phyloP scores from a whole-genome alignment of 2,113 vertebrate species.

The Scomber colias region DNA sequence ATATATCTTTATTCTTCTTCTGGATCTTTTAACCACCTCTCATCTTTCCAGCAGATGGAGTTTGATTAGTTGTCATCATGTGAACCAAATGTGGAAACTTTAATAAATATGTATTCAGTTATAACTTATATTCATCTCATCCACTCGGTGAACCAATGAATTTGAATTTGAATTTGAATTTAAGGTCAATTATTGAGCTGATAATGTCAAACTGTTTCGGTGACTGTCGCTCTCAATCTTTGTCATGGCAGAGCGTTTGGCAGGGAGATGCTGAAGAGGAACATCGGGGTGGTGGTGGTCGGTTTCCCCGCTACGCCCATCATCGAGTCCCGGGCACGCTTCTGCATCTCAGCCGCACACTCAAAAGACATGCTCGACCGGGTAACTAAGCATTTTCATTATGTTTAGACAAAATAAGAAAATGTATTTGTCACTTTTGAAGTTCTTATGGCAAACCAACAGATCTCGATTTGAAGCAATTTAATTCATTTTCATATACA shows the following conservation, averaged over 20 bases:
- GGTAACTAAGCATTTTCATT: conserved; percentile 78
- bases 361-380: conserved; percentile 92
- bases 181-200: no score
- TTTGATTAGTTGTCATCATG: no score
- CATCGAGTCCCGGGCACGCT: conserved; percentile 94
- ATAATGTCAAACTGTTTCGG: no score
- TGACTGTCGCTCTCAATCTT: not conserved
- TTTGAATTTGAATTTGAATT: no score
- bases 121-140: no score
- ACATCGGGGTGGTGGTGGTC: conserved; percentile 94
- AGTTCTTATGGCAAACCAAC: not conserved
- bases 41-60: no score
- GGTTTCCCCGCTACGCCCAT: conserved; percentile 97
- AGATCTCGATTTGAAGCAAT: not conserved
- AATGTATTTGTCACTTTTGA: not conserved
- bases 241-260: conserved; percentile 90
- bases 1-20: no score
- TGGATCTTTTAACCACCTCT: no score
- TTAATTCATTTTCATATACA: not conserved
- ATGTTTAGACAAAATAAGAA: not conserved
- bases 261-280: conserved; percentile 95
- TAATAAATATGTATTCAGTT: no score
- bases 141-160: no score
- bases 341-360: conserved; percentile 95
- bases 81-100: no score